phyloP scores from a whole-genome alignment of 1,140 invertebrate species.

The Zaprionus camerounensis region DNA sequence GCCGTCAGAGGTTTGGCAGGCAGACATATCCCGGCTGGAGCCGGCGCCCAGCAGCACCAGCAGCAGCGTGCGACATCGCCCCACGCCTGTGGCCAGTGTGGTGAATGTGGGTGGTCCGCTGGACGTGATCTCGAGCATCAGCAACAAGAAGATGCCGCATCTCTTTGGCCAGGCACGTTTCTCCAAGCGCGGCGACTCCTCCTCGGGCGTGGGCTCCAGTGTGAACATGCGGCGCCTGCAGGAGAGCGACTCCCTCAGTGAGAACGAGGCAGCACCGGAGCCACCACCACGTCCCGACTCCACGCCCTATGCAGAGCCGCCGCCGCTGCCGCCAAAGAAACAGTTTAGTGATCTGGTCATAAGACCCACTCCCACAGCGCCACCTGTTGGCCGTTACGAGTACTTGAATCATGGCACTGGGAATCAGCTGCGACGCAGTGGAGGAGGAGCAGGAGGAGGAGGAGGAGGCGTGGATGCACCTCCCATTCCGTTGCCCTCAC shows the following conservation, averaged over 20 bases:
- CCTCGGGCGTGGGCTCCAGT: conserved; percentile 69
- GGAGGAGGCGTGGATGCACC: conserved; percentile 81
- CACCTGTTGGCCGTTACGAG: conserved; percentile 63
- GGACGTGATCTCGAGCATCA: conserved; percentile 82
- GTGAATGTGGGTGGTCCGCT: conserved; percentile 45
- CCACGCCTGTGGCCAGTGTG: conserved; percentile 45
- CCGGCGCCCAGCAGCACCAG: conserved; percentile 30
- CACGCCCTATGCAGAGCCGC: conserved; percentile 87
- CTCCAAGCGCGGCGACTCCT: conserved; percentile 67
- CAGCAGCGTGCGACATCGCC: conserved; percentile 57
- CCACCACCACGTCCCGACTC: conserved; percentile 88
- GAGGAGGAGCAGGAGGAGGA: too few relatives aligned
- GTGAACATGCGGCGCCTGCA: conserved; percentile 83
- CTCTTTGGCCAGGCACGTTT: conserved; percentile 80
- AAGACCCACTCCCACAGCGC: conserved; percentile 71
- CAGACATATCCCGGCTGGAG: conserved; percentile 36
- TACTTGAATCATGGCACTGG: conserved; percentile 57
- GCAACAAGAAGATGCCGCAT: conserved; percentile 83
- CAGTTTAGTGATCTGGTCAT: conserved; percentile 85
- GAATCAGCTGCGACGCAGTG: conserved; percentile 37
- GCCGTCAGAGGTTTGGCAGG: conserved; percentile 27
- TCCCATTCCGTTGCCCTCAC: conserved; percentile 87
- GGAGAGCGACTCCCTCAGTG: conserved; percentile 84
- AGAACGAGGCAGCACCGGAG: conserved; percentile 87
- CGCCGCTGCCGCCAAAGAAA: conserved; percentile 94